A percentile compares a stretch with the other conserved stretches of the same genome.
phyloP scores from a whole-genome alignment of 2,113 vertebrate species.

The Himantopus leucocephalus region DNA sequence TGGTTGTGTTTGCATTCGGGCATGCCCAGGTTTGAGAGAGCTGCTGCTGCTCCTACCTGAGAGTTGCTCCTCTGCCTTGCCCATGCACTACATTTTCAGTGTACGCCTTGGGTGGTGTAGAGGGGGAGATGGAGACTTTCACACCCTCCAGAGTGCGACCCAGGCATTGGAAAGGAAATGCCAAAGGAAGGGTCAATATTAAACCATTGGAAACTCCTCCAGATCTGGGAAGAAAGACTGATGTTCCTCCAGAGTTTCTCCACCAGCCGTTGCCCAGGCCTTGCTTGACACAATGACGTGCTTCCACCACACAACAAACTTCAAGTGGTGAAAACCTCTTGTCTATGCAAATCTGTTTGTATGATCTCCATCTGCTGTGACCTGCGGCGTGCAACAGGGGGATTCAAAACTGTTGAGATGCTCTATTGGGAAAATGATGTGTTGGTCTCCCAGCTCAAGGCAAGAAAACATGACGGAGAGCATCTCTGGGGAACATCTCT shows the following conservation, averaged over 20 bases:
- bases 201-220: not conserved
- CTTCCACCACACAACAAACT: not conserved
- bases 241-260: not conserved
- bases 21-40: not conserved
- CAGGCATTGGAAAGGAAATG: not conserved
- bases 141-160: accelerated
- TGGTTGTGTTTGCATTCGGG: not conserved
- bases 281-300: not conserved
- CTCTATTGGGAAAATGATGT: not conserved
- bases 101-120: too few species aligned
- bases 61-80: not conserved
- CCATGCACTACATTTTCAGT: too few species aligned
- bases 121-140: not conserved
- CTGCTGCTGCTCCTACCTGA: not conserved
- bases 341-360: not conserved
- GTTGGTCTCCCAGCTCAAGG: not conserved
- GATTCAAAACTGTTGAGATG: not conserved
- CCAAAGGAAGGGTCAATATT: not conserved
- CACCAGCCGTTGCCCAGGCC: not conserved
- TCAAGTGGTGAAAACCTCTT: not conserved
- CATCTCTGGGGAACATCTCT: not conserved
- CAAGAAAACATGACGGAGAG: not conserved
- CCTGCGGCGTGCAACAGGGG: accelerated
- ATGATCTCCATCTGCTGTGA: not conserved
- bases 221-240: not conserved